Evolutionary conservation across 1,140 invertebrate genomes (phyloP), one percentile per base, ranked within the genome.

Genomic region (Atta texana): DNA sequence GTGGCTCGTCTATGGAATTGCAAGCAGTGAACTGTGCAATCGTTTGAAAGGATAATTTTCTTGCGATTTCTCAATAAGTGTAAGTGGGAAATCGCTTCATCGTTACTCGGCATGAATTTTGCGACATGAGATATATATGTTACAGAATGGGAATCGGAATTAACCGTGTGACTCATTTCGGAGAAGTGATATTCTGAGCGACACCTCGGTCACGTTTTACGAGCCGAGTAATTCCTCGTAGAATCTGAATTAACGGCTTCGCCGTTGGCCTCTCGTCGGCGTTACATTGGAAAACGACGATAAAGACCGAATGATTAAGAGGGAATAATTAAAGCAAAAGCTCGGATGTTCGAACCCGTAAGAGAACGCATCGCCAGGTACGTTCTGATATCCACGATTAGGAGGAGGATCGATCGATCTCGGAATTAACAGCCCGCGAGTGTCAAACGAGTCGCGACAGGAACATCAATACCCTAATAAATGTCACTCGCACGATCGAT

Each of bases 161-260:
- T 86, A 78, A 34, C 51, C 53, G 63, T 31, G 75, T 51, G 76
- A 69, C 51, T 86, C 76, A 69, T 44, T 69, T 77, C 64, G 57
- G 24, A 69, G 49, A 49, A 64, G 59, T 16, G 86, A 21, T 49
- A 49, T 21, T 75, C 55, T 21, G 53, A 63, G 53, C 31, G 31
- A 39, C 44, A 44, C 31, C 24, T 31, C 77, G 49, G 66, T 80
- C 82, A 44, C 74, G 74, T 78, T 78, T 85, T 44, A 72, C 86
- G 31, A 39, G 72, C 18, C 28, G 34, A 49, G 71, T 82, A 68
- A 85, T 71, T 69, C 39, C 88, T 34, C 61, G 81, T 51, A 21
- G 74, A 61, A 31, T 34, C 55, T 28, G 71, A 89, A 89, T 89
- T 87, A 89, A 82, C 82, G 39, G 16, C 39, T n/a, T 44, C 24